These are phyloP conservation scores for Heliconius aoede DNA, from an alignment of 2,888 invertebrate species.

Conservation along the genomic window DNA sequence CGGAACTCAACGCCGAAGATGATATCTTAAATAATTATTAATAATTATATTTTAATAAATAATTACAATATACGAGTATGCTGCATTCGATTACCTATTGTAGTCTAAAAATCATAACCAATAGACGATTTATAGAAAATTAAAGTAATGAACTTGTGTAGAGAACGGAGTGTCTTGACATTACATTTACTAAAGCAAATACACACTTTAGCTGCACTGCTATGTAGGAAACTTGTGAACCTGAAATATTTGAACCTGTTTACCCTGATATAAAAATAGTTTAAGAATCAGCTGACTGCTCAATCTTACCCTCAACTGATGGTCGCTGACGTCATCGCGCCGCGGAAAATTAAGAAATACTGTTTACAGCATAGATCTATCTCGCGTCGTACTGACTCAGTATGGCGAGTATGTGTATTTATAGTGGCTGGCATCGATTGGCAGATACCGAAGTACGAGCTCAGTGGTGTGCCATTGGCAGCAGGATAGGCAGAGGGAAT, in stretches of 20 bases:
- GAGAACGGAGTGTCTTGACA: not conserved
- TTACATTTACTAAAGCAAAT: too few species aligned
- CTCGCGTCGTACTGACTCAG: slow-evolving; percentile 21
- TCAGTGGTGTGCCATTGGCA: not conserved
- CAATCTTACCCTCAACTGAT: slow-evolving; percentile 23
- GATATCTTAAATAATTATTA: too few species aligned
- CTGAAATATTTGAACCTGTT: not conserved
- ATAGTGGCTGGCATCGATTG: not conserved
- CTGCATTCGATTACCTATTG: too few species aligned
- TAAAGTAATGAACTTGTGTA: not conserved
- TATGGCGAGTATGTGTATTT: not conserved
- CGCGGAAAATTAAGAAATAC: slow-evolving; percentile 1
- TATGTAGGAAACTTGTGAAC: not conserved
- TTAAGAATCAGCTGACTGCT: not conserved
- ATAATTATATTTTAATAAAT: too few species aligned
- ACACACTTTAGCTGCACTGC: not conserved
- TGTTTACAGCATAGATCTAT: slow-evolving; percentile 34
- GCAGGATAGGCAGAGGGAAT: too few species aligned
- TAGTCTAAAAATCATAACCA: too few species aligned
- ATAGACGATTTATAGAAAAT: not conserved
- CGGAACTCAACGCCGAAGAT: too few species aligned
- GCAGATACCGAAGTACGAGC: too few species aligned
- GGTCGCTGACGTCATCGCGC: slow-evolving; percentile 26
- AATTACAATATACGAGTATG: too few species aligned
- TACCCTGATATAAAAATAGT: slow-evolving; percentile 6